phyloP scores from a whole-genome alignment of 37 sponge, comb jelly and placozoan species.

The Lycopodina hypogea region DNA sequence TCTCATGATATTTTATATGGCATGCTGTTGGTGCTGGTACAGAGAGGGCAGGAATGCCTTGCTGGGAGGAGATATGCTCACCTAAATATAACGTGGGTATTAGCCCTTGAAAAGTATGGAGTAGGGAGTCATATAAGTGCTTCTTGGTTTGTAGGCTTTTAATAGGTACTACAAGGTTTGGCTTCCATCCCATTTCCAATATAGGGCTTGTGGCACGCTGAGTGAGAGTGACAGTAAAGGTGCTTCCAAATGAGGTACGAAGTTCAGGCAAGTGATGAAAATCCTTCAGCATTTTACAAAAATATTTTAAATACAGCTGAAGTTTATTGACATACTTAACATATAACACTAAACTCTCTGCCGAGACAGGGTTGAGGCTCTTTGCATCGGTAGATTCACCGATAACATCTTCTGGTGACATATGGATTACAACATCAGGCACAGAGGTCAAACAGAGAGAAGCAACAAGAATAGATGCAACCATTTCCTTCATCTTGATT shows the following conservation, averaged over 20 bases:
- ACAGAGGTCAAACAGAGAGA: neutral
- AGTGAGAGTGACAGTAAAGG: slow-evolving; percentile 3
- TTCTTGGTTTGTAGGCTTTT: neutral
- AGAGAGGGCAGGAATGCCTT: neutral
- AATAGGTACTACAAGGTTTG: slow-evolving; percentile 6
- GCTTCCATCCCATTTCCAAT: neutral
- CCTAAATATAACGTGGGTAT: neutral
- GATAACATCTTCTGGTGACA: neutral
- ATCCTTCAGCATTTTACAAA: slow-evolving; percentile 23
- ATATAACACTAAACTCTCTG: neutral
- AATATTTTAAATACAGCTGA: neutral
- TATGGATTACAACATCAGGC: neutral
- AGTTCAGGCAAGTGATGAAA: slow-evolving; percentile 10
- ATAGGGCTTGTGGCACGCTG: neutral
- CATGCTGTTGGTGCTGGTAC: slow-evolving; percentile 21
- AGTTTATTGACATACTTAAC: slow-evolving; percentile 10
- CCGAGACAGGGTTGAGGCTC: neutral
- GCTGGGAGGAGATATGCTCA: neutral
- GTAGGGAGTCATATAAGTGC: neutral
- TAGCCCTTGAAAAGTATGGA: neutral
- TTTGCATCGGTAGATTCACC: neutral
- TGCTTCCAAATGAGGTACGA: neutral
- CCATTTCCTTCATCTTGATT: neutral
- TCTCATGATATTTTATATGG: slow-evolving; percentile 9
- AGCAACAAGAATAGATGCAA: neutral